Conservation (phyloP, 2,113 vertebrate species). For the Nothocercus julius region DNA sequence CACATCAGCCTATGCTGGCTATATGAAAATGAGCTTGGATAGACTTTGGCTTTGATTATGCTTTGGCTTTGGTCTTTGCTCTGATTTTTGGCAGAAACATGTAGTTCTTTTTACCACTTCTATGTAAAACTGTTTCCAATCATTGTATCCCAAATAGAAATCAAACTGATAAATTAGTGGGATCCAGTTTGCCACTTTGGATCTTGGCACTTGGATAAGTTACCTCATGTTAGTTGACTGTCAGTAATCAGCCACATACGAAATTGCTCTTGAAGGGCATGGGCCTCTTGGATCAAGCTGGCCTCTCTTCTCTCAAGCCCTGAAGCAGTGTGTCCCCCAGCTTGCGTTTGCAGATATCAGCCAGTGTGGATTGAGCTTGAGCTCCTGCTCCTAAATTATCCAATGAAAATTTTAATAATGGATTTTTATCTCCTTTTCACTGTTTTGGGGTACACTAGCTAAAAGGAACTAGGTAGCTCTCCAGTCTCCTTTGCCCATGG, state of each 20-base stretch:
- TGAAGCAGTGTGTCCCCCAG: neutral
- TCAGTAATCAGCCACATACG: neutral
- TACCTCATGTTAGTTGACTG: neutral
- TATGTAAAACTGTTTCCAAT: neutral
- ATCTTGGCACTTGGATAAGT: neutral
- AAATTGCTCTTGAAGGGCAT: neutral
- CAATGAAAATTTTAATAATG: neutral
- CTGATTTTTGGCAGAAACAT: neutral
- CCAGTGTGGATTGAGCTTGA: neutral
- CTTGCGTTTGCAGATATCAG: neutral
- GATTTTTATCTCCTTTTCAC: neutral
- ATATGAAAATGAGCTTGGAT: neutral
- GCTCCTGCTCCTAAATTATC: neutral
- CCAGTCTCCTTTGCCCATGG: neutral
- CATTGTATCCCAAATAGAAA: neutral
- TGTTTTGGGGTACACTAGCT: neutral
- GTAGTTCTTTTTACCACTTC: neutral
- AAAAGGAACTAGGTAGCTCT: neutral
- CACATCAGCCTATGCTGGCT: neutral
- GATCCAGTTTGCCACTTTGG: neutral
- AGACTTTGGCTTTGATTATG: neutral
- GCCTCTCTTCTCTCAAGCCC: neutral
- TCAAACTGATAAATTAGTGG: neutral
- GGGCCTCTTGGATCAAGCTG: neutral
- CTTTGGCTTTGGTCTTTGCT: neutral